Conservation (phyloP, 1,140 invertebrate species). For the Ptiloglossa arizonensis region DNA sequence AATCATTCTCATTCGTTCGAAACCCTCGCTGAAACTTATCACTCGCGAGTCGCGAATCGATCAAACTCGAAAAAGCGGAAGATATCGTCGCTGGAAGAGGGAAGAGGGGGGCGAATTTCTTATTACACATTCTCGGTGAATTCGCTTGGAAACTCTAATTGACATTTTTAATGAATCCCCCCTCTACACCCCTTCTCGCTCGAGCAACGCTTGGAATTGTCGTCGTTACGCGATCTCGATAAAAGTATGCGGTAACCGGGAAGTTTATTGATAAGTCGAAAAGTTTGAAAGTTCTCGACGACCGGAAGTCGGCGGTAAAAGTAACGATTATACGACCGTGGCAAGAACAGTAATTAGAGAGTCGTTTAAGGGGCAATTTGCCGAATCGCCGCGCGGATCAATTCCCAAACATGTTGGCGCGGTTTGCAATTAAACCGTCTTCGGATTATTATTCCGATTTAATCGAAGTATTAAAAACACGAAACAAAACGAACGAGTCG, state of each 20-base stretch:
- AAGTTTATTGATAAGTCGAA: slow-evolving; percentile 48
- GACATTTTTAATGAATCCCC: slow-evolving; percentile 42
- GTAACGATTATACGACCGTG: slow-evolving; percentile 14
- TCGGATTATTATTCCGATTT: background rate
- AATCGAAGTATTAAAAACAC: background rate
- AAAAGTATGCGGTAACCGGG: slow-evolving; percentile 26
- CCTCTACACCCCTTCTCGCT: background rate
- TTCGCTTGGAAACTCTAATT: slow-evolving; percentile 27
- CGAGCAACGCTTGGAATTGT: slow-evolving; percentile 1
- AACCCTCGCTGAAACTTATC: no score
- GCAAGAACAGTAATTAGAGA: slow-evolving; percentile 35
- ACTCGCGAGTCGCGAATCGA: background rate
- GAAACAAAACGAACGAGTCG: background rate
- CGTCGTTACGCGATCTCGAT: slow-evolving; percentile 14
- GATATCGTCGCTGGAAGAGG: background rate
- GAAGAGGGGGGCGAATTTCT: background rate
- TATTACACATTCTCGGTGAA: slow-evolving; percentile 25
- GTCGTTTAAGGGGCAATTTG: slow-evolving; percentile 33
- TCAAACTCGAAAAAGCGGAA: slow-evolving; percentile 4
- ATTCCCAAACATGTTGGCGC: slow-evolving; percentile 8
- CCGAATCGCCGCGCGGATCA: slow-evolving; percentile 1
- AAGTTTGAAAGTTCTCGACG: slow-evolving; percentile 14
- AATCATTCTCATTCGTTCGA: no score
- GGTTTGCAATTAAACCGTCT: background rate
- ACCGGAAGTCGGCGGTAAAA: background rate